These are phyloP conservation scores for Gila robusta DNA, from an alignment of 2,797 vertebrate genomes.

Conservation along the genomic window DNA sequence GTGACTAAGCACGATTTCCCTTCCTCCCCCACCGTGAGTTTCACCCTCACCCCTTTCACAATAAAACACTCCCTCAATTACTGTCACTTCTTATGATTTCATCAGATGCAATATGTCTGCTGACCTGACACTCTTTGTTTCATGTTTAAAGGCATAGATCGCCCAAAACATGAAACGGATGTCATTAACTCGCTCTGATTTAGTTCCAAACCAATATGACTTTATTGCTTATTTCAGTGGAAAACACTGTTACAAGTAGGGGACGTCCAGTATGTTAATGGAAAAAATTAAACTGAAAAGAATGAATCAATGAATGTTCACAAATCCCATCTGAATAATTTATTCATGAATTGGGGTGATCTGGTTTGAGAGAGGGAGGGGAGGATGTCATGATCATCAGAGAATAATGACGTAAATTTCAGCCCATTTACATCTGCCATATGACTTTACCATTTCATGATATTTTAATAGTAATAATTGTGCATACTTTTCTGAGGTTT, in stretches of 20 bases:
- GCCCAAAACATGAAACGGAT: not conserved
- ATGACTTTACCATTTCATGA: not conserved
- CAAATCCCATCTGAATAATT: not conserved
- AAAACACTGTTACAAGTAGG: not conserved
- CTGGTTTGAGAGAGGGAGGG: not conserved
- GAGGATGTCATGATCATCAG: not conserved
- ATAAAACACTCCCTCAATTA: not conserved
- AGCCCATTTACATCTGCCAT: not conserved
- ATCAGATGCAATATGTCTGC: not conserved
- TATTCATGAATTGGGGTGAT: not conserved
- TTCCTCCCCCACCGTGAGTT: slow-evolving; percentile 72
- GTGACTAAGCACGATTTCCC: slow-evolving; percentile 86
- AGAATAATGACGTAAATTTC: not conserved
- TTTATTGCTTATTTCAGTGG: not conserved
- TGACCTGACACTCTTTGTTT: not conserved
- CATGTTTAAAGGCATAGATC: too few species aligned
- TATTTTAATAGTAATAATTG: not conserved
- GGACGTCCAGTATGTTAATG: not conserved
- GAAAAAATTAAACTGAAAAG: not conserved
- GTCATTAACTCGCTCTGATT: not conserved
- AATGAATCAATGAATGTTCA: not conserved
- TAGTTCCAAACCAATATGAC: not conserved
- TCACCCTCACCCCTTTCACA: not conserved
- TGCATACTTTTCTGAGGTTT: not conserved
- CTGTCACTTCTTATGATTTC: slow-evolving; percentile 8